Percentiles rank a stretch among this genome's conserved stretches.
Evolutionary conservation across 2,797 vertebrate genomes (phyloP).

Genomic region (Microctenopoma steveboyesi): DNA sequence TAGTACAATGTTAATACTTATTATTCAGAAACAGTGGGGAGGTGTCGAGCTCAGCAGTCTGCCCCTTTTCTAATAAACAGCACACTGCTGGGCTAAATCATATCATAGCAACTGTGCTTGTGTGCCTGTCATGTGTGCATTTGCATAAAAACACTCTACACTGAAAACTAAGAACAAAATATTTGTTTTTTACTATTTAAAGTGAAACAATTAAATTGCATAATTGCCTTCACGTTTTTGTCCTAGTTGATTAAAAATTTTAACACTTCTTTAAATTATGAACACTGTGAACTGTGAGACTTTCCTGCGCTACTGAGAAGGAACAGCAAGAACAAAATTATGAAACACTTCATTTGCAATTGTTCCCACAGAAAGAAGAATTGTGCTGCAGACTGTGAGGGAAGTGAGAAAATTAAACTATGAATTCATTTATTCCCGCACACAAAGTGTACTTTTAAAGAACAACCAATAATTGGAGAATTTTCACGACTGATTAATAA

Average conservation of each 20-base stretch:
- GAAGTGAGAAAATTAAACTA: slow-evolving; percentile 1
- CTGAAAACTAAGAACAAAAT: slow-evolving; percentile 15
- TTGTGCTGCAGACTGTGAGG: slow-evolving; percentile 29
- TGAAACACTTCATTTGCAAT: slow-evolving; percentile 46
- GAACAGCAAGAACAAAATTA: slow-evolving; percentile 36
- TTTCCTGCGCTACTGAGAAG: slow-evolving; percentile 5
- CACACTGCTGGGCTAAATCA: slow-evolving; percentile 66
- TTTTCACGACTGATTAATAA: background rate
- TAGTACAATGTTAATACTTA: slow-evolving; percentile 69
- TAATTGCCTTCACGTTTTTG: slow-evolving; percentile 23
- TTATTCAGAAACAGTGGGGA: slow-evolving; percentile 76
- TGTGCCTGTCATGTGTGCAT: slow-evolving; percentile 33
- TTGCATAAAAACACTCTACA: slow-evolving; percentile 21
- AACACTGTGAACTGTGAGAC: slow-evolving; percentile 16
- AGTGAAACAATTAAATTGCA: slow-evolving; percentile 35
- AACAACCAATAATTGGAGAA: background rate
- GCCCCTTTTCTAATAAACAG: slow-evolving; percentile 74
- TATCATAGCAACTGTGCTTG: slow-evolving; percentile 49
- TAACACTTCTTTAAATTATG: slow-evolving; percentile 21
- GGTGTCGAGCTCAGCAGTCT: slow-evolving; percentile 75
- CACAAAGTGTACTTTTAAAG: slow-evolving; percentile 1
- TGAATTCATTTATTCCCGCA: background rate
- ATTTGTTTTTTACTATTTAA: slow-evolving; percentile 26
- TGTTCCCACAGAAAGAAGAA: slow-evolving; percentile 41
- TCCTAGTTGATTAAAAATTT: slow-evolving; percentile 13